Base-by-base conservation (phyloP, 2,797 vertebrate genomes). In the Choloepus didactylus region DNA sequence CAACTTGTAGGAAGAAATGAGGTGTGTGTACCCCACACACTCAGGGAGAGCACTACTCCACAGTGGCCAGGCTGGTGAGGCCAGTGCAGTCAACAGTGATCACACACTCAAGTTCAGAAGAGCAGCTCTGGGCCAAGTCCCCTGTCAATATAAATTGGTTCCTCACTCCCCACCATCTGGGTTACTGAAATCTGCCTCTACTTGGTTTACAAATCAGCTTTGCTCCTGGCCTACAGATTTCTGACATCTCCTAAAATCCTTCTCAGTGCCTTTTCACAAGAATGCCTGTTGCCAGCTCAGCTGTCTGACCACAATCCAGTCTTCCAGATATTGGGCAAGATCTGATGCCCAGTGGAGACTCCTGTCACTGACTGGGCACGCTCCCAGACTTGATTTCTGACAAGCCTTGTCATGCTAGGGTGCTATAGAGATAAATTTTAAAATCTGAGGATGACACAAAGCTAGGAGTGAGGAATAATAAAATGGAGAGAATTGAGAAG, bases 291-390 rank as follows among this genome's bases (percentile, higher is more conserved):
- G 69, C 76, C 62, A 91, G 18, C 27, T 93, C 66, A 76, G 89
- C 86, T 75, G 16, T 83, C 51, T 82, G 81, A 95, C 69, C 44
- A 31, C 18, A 93, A 72, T 75, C 44, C 80, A 82, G 60, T 66
- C 83, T 92, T 87, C 11, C 41, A 89, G 72, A 91, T 73, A 77
- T 46, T 83, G 80, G 80, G 66, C 49, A 91, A 95, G 83, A 81
- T 87, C 67, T 85, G n/a, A 94, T 75, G 72, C 64, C 56, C 84
- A 72, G 3, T 0, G 83, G 31, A 73, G 54, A 80, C 70, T 73
- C 66, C 29, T 15, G 51, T 56, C 9, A n/a, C 44, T 86, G 67
- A 83, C 46, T 56, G 85, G 67, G 21, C 54, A 35, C 59, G 87
- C 60, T 82, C 49, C 21, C 5, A 73, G 49, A 79, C 16, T 31